Percentiles rank a stretch among this genome's conserved stretches.
Conservation (phyloP, 2,113 vertebrate genomes). For the Thinocorus orbignyianus region DNA sequence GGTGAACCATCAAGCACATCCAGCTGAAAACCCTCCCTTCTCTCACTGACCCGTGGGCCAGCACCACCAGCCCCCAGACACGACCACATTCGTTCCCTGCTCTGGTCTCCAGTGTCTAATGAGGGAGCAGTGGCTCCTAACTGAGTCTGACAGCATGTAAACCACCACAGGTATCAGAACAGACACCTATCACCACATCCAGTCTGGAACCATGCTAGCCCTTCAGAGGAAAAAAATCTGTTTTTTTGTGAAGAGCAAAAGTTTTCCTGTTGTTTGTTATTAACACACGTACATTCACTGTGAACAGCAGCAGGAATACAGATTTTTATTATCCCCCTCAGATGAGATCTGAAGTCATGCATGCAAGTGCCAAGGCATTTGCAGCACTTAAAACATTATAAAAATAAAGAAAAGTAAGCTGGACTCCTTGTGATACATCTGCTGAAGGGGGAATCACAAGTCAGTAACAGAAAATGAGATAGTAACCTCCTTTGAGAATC, state of each 20-base stretch:
- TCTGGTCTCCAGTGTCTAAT: background rate
- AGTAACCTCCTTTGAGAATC: background rate
- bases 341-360: background rate
- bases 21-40: background rate
- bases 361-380: background rate
- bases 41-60: background rate
- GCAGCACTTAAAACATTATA: background rate
- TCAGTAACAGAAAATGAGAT: background rate
- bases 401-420: background rate
- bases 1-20: background rate
- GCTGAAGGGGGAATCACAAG: background rate
- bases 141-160: background rate
- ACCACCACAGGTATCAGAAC: background rate
- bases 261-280: background rate
- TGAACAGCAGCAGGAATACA: background rate
- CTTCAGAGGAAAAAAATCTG: background rate
- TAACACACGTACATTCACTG: background rate
- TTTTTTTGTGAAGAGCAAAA: background rate
- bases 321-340: background rate
- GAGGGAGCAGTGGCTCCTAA: background rate
- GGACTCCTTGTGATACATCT: background rate
- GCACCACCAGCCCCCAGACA: background rate
- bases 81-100: fast-evolving
- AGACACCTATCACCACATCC: background rate
- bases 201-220: background rate